A percentile compares a stretch with the other conserved stretches of the same genome.
Evolutionary conservation across 2,113 vertebrate species (phyloP).

Genomic region (Smithornis capensis): DNA sequence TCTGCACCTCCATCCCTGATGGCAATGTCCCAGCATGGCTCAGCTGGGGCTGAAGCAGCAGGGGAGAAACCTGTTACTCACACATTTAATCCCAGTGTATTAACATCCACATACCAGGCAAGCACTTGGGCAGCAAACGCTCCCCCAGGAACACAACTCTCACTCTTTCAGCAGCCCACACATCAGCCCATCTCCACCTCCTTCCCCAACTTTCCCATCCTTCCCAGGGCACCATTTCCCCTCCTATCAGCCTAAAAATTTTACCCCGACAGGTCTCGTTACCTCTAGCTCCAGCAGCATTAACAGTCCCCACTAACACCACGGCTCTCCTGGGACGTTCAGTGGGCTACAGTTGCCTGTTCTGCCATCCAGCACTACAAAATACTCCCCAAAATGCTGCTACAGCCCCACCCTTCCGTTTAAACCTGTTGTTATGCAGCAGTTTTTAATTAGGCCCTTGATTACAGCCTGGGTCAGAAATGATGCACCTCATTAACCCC

Average conservation of each 20-base stretch:
- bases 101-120: not conserved
- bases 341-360: not conserved
- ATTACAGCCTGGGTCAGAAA: not conserved
- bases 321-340: not conserved
- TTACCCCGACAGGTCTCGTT: rapidly evolving
- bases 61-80: not conserved
- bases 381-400: not conserved
- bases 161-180: not conserved
- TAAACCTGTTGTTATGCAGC: not conserved
- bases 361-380: rapidly evolving
- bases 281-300: not conserved
- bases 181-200: not conserved
- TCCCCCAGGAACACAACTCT: not conserved
- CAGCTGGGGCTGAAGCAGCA: not conserved
- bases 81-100: not conserved
- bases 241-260: not conserved
- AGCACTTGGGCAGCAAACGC: not conserved
- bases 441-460: not conserved
- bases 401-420: not conserved
- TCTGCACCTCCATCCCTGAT: not conserved
- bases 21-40: too few species aligned
- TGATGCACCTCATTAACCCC: not conserved
- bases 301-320: not conserved
- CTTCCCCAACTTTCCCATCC: too few species aligned
- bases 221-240: not conserved